These are phyloP conservation scores for Danio jaintianensis DNA, from an alignment of 2,797 vertebrate species.

Conservation along the genomic window DNA sequence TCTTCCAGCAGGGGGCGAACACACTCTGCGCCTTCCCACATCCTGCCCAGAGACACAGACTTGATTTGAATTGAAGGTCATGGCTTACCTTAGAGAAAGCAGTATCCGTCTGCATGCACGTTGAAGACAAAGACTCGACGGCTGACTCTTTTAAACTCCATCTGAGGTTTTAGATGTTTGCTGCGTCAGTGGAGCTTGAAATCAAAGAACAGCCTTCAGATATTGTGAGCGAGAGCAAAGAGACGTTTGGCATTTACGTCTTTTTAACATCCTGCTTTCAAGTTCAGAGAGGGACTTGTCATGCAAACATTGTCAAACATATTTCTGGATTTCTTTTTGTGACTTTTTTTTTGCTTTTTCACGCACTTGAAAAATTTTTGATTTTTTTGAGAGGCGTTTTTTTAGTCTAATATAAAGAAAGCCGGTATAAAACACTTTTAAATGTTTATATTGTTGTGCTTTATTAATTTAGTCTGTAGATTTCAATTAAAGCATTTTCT, in stretches of 20 bases:
- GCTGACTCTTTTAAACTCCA: not conserved
- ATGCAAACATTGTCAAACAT: slow-evolving; percentile 1
- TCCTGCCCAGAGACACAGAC: slow-evolving; percentile 61
- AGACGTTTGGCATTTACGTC: slow-evolving; percentile 42
- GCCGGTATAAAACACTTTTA: too few relatives aligned
- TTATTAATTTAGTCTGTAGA: too few relatives aligned
- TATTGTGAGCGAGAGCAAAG: not conserved
- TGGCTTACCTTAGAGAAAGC: slow-evolving; percentile 52
- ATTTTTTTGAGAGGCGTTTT: too few relatives aligned
- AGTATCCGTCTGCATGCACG: not conserved
- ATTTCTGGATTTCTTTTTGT: slow-evolving; percentile 28
- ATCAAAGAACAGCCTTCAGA: slow-evolving; percentile 23
- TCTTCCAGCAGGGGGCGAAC: slow-evolving; percentile 48
- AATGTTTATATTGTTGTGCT: too few relatives aligned
- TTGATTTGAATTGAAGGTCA: slow-evolving; percentile 57
- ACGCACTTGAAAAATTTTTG: slow-evolving; percentile 4
- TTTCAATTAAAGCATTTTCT: too few relatives aligned
- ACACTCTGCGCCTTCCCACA: slow-evolving; percentile 25
- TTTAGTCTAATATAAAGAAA: too few relatives aligned
- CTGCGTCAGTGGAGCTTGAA: slow-evolving; percentile 15
- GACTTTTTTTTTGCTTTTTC: slow-evolving; percentile 35
- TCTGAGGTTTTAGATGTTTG: not conserved
- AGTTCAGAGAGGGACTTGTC: not conserved
- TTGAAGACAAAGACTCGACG: slow-evolving; percentile 5
- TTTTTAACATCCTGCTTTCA: not conserved